Base-by-base conservation (phyloP, 2,797 vertebrate genomes). In the Rhinichthys osculus region DNA sequence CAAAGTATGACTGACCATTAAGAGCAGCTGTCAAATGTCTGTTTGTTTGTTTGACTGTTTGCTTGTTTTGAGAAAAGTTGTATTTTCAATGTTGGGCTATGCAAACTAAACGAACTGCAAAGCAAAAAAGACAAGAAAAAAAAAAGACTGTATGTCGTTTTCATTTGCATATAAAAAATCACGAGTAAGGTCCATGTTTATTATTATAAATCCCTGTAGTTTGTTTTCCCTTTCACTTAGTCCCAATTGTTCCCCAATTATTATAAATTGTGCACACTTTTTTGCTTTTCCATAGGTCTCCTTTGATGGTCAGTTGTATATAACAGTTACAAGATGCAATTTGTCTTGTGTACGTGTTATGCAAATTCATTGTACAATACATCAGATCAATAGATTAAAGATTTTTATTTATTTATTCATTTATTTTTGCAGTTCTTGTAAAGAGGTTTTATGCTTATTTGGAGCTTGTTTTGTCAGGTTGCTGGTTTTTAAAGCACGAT, bases 401-500 rank as follows among this genome's bases (percentile, higher is more conserved):
- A 27, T 27, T 27, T 27, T 27, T 27, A 27, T 27, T 27, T 27
- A 27, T 27, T 27, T 27, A 27, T n/a, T n/a, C 2, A 40, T 11
- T 5, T 19, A 27, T 54, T 54, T 3, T 3, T 17, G 0, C 7
- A 57, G 16, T 77, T 77, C 11, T 17, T 2, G 27, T 14, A 9
- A 17, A n/a, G 21, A n/a, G 8, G 38, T 80, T 69, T 33, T 40
- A 27, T 74, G 67, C n/a, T 81, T 59, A 44, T 66, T 83, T 62
- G 40, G 52, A 33, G 3, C 6, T 17, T 40, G 19, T 59, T 64
- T 64, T 27, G 38, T 11, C 38, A 78, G 38, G 27, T 44, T 42
- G 3, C 0, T 81, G 16, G 0, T 14, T 44, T 82, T 82, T 54
- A 54, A 50, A 50, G 10, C 16, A 5, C 19, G 47, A 82, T 73